These are phyloP conservation scores for Pyrrhosoma nymphula DNA, from an alignment of 2,888 invertebrate species.

Conservation along the genomic window DNA sequence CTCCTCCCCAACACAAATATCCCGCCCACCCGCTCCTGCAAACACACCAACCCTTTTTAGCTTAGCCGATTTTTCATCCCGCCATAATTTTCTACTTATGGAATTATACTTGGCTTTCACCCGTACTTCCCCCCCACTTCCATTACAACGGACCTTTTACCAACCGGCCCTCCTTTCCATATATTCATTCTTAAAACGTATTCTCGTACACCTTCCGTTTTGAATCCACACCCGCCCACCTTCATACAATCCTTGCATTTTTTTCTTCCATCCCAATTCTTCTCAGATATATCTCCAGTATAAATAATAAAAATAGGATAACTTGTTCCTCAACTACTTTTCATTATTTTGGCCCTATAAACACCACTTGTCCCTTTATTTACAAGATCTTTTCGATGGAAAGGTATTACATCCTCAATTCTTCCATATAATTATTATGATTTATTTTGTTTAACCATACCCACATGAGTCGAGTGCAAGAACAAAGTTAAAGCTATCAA, in stretches of 20 bases:
- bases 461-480: too few relatives aligned
- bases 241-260: background rate
- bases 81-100: conserved; percentile 37
- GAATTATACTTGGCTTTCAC: background rate
- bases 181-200: background rate
- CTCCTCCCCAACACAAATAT: background rate
- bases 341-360: background rate
- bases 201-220: background rate
- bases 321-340: too few relatives aligned
- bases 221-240: background rate
- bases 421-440: too few relatives aligned
- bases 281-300: background rate
- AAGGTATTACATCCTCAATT: too few relatives aligned
- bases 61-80: conserved; percentile 38
- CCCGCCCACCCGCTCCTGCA: background rate
- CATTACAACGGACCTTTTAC: too few relatives aligned
- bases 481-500: too few relatives aligned
- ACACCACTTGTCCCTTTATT: background rate
- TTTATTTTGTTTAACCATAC: too few relatives aligned
- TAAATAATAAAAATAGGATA: background rate
- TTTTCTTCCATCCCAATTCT: background rate
- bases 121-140: background rate
- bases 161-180: background rate
- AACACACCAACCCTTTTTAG: conserved; percentile 13
- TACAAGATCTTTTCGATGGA: too few relatives aligned